A percentile compares a stretch with the other conserved stretches of the same genome.
phyloP scores from a whole-genome alignment of 2,113 vertebrate species.

The Hemiprocne comata region DNA sequence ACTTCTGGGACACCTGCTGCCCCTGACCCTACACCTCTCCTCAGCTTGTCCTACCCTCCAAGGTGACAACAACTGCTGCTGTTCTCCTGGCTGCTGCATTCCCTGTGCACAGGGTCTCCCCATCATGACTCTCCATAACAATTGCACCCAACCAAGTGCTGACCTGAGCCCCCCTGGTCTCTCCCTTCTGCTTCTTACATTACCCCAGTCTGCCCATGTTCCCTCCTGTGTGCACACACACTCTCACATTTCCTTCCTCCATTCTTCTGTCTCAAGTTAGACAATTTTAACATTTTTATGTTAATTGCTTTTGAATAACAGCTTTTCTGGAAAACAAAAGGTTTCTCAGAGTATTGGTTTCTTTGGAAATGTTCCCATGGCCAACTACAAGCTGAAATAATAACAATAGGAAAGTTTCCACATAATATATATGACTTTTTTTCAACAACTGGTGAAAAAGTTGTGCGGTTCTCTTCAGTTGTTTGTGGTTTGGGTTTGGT shows the following conservation, averaged over 20 bases:
- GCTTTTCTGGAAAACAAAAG: conserved; percentile 59
- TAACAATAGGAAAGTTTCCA: conserved; percentile 46
- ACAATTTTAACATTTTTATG: conserved; percentile 35
- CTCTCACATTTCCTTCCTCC: conserved; percentile 23
- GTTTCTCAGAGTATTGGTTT: conserved; percentile 33
- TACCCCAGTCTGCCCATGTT: neutral
- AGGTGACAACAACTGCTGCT: neutral
- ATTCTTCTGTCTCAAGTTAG: conserved; percentile 3
- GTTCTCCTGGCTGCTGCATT: neutral
- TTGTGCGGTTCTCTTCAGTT: neutral
- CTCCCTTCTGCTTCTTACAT: neutral
- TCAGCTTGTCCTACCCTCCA: neutral
- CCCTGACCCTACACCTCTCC: neutral
- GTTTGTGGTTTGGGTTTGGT: neutral
- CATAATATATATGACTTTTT: neutral
- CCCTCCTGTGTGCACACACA: neutral
- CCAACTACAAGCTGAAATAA: conserved; percentile 58
- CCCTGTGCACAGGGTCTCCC: rapidly evolving
- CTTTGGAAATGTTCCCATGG: conserved; percentile 38
- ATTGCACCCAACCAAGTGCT: rapidly evolving
- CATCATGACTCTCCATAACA: rapidly evolving
- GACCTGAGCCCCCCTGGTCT: neutral
- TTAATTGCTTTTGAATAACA: conserved; percentile 50
- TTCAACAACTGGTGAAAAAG: neutral
- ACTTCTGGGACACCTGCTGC: neutral